These are phyloP conservation scores for Vidua chalybeata DNA, from an alignment of 2,113 vertebrate genomes.

Conservation along the genomic window DNA sequence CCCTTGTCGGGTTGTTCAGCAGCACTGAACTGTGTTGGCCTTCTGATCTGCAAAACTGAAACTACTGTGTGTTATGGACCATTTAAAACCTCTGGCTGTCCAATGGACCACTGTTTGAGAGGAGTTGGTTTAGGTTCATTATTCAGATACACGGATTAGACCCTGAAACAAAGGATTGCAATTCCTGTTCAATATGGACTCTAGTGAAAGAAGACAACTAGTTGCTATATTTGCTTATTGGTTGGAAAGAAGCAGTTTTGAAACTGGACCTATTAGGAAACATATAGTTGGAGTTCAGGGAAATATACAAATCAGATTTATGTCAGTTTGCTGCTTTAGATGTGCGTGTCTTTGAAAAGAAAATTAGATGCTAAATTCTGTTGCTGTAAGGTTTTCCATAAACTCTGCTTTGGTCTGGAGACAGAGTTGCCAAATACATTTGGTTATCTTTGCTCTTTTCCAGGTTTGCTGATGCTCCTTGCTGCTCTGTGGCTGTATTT, in stretches of 20 bases:
- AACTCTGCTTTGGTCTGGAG: background rate
- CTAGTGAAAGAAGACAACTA: background rate
- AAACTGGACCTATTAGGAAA: background rate
- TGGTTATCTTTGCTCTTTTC: background rate
- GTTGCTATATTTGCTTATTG: background rate
- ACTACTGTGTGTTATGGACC: fast-evolving
- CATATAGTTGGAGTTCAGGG: background rate
- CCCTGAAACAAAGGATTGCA: background rate
- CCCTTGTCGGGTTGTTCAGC: fast-evolving
- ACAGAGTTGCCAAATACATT: background rate
- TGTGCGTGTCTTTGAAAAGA: background rate
- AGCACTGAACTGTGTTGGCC: background rate
- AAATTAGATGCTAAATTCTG: background rate
- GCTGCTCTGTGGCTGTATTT: background rate
- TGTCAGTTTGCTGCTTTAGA: background rate
- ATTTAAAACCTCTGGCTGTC: background rate
- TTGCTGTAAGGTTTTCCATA: background rate
- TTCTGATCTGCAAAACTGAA: background rate
- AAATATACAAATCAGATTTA: background rate
- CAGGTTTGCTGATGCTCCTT: background rate
- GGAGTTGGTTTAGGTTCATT: background rate
- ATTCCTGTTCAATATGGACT: background rate
- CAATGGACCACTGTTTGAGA: fast-evolving
- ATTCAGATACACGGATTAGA: background rate
- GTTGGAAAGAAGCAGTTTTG: background rate